Percentiles rank a stretch among this genome's conserved stretches.
phyloP scores from a whole-genome alignment of 2,113 vertebrate species.

The Thymallus thymallus region DNA sequence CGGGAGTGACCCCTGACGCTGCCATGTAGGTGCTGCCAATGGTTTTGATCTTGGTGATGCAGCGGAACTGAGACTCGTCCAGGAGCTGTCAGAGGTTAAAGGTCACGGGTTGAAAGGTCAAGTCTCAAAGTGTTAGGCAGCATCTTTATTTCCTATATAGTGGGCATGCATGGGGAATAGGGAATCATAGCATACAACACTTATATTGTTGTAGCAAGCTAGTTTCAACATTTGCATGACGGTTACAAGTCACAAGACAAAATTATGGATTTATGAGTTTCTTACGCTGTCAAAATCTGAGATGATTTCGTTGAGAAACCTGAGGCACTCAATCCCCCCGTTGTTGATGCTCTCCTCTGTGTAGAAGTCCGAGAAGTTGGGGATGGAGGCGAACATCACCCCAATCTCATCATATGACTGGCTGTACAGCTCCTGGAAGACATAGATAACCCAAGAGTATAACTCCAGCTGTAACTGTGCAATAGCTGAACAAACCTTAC shows the following conservation, averaged over 20 bases:
- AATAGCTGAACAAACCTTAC: too few relatives aligned
- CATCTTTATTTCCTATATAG: too few relatives aligned
- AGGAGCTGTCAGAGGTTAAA: slow-evolving; percentile 76
- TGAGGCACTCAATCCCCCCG: slow-evolving; percentile 91
- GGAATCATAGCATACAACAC: neutral
- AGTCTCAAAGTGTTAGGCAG: too few relatives aligned
- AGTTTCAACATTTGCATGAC: neutral
- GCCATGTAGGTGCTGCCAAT: slow-evolving; percentile 98
- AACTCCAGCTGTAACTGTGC: too few relatives aligned
- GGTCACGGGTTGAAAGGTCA: neutral
- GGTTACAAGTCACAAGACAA: neutral
- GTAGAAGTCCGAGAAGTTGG: slow-evolving; percentile 97
- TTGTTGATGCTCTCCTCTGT: slow-evolving; percentile 98
- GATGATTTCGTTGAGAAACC: slow-evolving; percentile 98
- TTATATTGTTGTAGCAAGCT: neutral
- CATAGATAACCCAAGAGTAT: too few relatives aligned
- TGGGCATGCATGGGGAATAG: neutral
- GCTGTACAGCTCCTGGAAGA: slow-evolving; percentile 89
- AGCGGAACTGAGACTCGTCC: slow-evolving; percentile 90
- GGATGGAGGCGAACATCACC: slow-evolving; percentile 98
- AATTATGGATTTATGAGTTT: neutral
- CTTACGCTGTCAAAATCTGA: slow-evolving; percentile 95
- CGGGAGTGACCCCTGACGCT: slow-evolving; percentile 87
- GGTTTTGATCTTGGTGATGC: slow-evolving; percentile 96
- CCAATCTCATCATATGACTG: slow-evolving; percentile 95